These are phyloP conservation scores for Dromas ardeola DNA, from an alignment of 2,113 vertebrate species.

Conservation along the genomic window DNA sequence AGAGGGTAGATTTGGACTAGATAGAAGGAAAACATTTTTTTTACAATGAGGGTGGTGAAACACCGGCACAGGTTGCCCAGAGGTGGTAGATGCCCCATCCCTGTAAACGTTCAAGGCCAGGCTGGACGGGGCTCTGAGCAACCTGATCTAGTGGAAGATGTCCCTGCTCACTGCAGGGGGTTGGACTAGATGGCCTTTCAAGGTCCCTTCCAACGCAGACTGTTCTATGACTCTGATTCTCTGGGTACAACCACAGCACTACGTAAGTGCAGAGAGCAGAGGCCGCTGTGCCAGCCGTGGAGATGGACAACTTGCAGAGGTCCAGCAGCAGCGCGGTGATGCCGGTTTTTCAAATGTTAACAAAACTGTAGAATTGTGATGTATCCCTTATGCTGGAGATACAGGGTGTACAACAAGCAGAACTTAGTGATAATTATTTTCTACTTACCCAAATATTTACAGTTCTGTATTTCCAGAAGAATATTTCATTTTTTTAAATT, in stretches of 20 bases:
- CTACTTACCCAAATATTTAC: not conserved
- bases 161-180: not conserved
- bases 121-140: not conserved
- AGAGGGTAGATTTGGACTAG: not conserved
- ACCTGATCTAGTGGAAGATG: not conserved
- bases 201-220: not conserved
- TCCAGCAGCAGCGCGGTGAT: rapidly evolving
- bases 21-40: not conserved
- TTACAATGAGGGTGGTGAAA: not conserved
- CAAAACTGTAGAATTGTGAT: not conserved
- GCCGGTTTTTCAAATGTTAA: rapidly evolving
- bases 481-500: no score
- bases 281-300: rapidly evolving
- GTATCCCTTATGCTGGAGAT: not conserved
- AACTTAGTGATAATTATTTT: not conserved
- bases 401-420: not conserved
- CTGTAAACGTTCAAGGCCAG: not conserved
- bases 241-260: rapidly evolving
- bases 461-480: not conserved
- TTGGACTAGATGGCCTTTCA: not conserved
- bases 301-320: rapidly evolving
- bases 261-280: rapidly evolving
- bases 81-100: not conserved
- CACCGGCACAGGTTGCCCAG: not conserved
- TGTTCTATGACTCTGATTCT: not conserved